Evolutionary conservation across 2,113 vertebrate genomes (phyloP).

Genomic region (Hucho hucho): DNA sequence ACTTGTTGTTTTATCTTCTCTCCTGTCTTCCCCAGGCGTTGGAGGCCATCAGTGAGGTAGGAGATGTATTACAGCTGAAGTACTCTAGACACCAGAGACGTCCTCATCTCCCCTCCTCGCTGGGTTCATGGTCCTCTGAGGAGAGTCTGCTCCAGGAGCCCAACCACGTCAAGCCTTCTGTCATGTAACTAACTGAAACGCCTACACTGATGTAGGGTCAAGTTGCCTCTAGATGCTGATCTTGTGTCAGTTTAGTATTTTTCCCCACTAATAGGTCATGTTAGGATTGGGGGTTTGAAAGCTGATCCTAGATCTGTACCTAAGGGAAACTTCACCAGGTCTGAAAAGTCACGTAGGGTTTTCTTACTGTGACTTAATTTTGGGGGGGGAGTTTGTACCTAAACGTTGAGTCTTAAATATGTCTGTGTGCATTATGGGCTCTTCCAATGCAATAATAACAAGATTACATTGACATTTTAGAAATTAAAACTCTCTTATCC

Average conservation of each 20-base stretch:
- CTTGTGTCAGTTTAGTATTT: too few relatives aligned
- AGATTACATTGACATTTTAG: background rate
- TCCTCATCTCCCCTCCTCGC: constrained; percentile 67
- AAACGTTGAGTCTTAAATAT: constrained; percentile 33
- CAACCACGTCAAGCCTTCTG: background rate
- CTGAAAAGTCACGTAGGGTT: constrained; percentile 19
- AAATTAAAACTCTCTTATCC: too few relatives aligned
- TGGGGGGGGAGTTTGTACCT: constrained; percentile 14
- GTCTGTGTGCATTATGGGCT: constrained; percentile 28
- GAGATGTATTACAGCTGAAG: constrained; percentile 91
- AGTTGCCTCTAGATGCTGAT: too few relatives aligned
- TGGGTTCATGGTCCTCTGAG: constrained; percentile 80
- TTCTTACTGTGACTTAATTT: constrained; percentile 26
- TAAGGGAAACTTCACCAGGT: background rate
- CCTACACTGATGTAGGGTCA: too few relatives aligned
- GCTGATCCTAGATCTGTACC: too few relatives aligned
- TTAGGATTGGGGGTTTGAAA: too few relatives aligned
- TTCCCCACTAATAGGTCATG: too few relatives aligned
- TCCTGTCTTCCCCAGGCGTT: constrained; percentile 75
- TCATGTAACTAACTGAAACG: background rate
- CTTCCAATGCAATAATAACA: constrained; percentile 58
- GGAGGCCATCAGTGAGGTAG: constrained; percentile 88
- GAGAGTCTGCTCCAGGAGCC: constrained; percentile 88
- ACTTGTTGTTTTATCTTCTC: background rate
- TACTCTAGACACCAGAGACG: constrained; percentile 80